Percentiles rank a stretch among this genome's conserved stretches.
Evolutionary conservation across 92 coral and sea anemone species (phyloP).

Genomic region (Hydrozoanthus gracilis): DNA sequence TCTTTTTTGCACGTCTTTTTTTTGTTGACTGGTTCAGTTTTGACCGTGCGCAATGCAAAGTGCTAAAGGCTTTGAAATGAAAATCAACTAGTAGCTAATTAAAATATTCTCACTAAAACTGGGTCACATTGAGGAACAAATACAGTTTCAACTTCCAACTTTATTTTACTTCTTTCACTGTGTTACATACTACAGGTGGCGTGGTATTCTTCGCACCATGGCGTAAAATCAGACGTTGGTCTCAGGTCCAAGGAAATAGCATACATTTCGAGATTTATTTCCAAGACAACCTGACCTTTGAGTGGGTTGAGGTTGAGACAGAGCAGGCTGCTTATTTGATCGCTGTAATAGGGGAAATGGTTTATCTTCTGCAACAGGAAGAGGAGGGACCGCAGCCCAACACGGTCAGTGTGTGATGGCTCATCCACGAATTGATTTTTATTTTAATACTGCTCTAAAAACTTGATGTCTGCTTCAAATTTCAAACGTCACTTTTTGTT

Average conservation of each 20-base stretch:
- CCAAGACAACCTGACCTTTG: slow-evolving; percentile 79
- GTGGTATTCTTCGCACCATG: slow-evolving; percentile 83
- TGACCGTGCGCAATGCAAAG: too few relatives aligned
- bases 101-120: too few relatives aligned
- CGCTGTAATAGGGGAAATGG: slow-evolving; percentile 84
- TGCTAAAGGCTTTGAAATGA: too few relatives aligned
- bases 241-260: slow-evolving; percentile 84
- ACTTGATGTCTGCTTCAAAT: too few relatives aligned
- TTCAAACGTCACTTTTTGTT: too few relatives aligned
- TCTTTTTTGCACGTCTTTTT: too few relatives aligned
- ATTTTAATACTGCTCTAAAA: background rate
- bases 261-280: slow-evolving; percentile 88
- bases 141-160: too few relatives aligned
- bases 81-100: too few relatives aligned
- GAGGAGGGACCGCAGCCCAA: slow-evolving; percentile 62
- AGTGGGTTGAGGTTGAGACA: slow-evolving; percentile 88
- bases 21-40: too few relatives aligned
- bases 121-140: too few relatives aligned
- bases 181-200: slow-evolving; percentile 44
- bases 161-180: too few relatives aligned
- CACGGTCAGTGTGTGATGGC: background rate
- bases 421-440: background rate
- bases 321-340: slow-evolving; percentile 83
- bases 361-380: slow-evolving; percentile 70
- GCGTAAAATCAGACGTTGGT: slow-evolving; percentile 90